Evolutionary conservation across 2,113 vertebrate species (phyloP).

Genomic region (Archilochus colubris): DNA sequence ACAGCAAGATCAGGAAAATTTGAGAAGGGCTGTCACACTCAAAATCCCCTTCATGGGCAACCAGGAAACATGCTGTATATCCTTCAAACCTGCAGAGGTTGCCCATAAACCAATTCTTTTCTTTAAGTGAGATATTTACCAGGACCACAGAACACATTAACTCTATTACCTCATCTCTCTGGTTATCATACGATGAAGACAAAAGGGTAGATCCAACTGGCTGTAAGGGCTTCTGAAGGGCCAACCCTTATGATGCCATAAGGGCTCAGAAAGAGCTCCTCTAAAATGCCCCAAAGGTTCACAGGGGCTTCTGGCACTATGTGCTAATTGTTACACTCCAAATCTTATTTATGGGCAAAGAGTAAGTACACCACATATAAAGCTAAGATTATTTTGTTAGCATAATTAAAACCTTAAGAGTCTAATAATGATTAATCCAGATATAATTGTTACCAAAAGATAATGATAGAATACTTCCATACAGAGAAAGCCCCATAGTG

Average conservation of each 20-base stretch:
- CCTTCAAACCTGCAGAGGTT: not conserved
- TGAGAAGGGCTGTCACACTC: not conserved
- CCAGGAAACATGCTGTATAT: not conserved
- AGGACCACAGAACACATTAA: not conserved
- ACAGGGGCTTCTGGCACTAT: not conserved
- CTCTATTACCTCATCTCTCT: not conserved
- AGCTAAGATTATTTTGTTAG: not conserved
- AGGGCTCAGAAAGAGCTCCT: not conserved
- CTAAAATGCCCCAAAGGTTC: not conserved
- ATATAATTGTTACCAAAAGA: not conserved
- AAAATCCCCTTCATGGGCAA: not conserved
- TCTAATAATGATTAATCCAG: not conserved
- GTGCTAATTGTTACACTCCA: not conserved
- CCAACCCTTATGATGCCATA: no score
- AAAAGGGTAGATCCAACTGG: not conserved
- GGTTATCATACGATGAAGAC: rapidly evolving
- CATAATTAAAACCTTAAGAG: not conserved
- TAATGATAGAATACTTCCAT: not conserved
- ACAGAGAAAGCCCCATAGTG: not conserved
- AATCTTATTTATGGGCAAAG: not conserved
- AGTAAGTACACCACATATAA: not conserved
- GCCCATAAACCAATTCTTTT: not conserved
- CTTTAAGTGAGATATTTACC: not conserved
- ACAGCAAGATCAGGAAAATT: not conserved
- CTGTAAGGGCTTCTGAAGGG: not conserved